Evolutionary conservation across 2,797 vertebrate species (phyloP).

Genomic region (Karalla daura): DNA sequence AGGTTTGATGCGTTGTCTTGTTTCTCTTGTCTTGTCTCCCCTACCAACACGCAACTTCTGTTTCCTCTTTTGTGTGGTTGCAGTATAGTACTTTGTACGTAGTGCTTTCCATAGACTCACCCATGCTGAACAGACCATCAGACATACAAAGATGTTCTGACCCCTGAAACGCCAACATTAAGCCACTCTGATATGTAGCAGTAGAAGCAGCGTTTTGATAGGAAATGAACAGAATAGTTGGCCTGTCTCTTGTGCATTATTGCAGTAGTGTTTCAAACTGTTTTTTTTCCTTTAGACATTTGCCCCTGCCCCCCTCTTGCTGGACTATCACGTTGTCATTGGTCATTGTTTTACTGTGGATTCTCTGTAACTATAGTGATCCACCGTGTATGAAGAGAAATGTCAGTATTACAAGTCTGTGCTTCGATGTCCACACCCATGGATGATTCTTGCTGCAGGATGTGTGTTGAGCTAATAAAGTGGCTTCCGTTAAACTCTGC

Average conservation of each 20-base stretch:
- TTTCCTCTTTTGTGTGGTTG: constrained; percentile 3
- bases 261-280: neutral
- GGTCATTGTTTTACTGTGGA: constrained; percentile 34
- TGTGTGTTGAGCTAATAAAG: constrained; percentile 84
- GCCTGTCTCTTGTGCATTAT: constrained; percentile 24
- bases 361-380: constrained; percentile 38
- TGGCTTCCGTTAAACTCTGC: constrained; percentile 59
- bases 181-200: constrained; percentile 50
- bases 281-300: constrained; percentile 26
- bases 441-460: constrained; percentile 73
- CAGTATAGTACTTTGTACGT: neutral
- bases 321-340: constrained; percentile 20
- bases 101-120: constrained; percentile 19
- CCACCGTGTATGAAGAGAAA: constrained; percentile 17
- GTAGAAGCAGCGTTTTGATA: constrained; percentile 30
- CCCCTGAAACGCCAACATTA: constrained; percentile 43
- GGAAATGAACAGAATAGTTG: neutral
- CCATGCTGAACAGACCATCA: constrained; percentile 35
- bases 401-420: constrained; percentile 47
- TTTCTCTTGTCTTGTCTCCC: neutral
- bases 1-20: neutral
- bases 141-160: constrained; percentile 62
- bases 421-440: constrained; percentile 83
- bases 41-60: neutral
- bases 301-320: constrained; percentile 6